phyloP scores from a whole-genome alignment of 1,140 invertebrate genomes.

The Micrasema minimum region DNA sequence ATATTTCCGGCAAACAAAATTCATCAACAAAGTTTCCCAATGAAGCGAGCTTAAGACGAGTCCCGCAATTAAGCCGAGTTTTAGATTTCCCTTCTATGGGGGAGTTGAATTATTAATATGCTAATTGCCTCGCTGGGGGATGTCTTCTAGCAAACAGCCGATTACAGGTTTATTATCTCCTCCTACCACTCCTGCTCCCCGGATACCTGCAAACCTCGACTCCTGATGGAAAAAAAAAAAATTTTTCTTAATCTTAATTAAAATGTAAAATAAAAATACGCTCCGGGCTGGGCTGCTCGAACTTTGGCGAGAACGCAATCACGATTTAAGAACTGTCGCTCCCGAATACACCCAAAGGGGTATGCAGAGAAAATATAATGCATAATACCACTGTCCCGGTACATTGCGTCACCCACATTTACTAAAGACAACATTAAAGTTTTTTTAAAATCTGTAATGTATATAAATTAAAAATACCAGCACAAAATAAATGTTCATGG shows the following conservation, averaged over 20 bases:
- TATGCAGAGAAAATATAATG: too few species aligned
- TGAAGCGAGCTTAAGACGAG: slow-evolving; percentile 29
- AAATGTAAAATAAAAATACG: not conserved
- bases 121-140: slow-evolving; percentile 48
- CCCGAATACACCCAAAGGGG: too few species aligned
- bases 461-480: too few species aligned
- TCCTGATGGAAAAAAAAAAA: not conserved
- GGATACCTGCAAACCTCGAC: not conserved
- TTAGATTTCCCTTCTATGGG: slow-evolving; percentile 43
- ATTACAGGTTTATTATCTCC: slow-evolving; percentile 53
- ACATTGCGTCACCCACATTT: too few species aligned
- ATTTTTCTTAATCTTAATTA: not conserved
- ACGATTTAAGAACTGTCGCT: too few species aligned
- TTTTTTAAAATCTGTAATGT: too few species aligned
- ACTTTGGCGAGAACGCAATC: too few species aligned
- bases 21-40: slow-evolving; percentile 32
- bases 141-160: slow-evolving; percentile 49
- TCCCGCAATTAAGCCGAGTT: slow-evolving; percentile 50
- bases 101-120: slow-evolving; percentile 54
- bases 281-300: too few species aligned
- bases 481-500: too few species aligned
- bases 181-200: slow-evolving; percentile 22
- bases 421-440: too few species aligned
- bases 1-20: slow-evolving; percentile 1
- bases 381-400: too few species aligned